Conservation (phyloP, 2,797 vertebrate genomes). For the Catostomus latipinnis region DNA sequence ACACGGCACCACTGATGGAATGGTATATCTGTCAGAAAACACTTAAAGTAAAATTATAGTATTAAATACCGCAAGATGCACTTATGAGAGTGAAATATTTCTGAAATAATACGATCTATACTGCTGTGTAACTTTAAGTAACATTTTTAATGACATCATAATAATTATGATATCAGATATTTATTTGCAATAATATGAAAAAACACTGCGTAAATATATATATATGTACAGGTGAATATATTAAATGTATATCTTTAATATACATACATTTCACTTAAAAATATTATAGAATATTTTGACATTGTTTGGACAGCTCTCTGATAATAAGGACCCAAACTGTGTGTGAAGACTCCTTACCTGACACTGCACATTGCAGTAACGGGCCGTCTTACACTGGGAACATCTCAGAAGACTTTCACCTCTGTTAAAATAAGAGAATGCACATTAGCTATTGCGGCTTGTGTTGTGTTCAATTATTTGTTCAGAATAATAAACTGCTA, state of each 20-base stretch:
- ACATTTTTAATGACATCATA: no score
- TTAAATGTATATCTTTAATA: no score
- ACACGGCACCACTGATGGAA: neutral
- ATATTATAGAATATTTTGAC: neutral
- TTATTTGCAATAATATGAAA: no score
- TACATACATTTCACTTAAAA: neutral
- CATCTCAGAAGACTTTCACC: constrained; percentile 84
- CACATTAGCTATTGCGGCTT: neutral
- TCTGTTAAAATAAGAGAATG: constrained; percentile 72
- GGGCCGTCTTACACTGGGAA: constrained; percentile 90
- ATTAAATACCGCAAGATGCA: no score
- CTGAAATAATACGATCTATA: no score
- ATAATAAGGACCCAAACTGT: neutral
- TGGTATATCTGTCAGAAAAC: neutral
- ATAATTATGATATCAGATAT: no score
- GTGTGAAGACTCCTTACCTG: constrained; percentile 82
- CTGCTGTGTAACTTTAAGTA: no score
- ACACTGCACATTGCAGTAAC: constrained; percentile 87
- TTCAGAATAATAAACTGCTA: no score
- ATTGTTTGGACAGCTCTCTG: neutral
- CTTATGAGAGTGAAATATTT: no score
- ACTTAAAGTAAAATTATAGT: neutral
- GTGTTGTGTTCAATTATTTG: no score
- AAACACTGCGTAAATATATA: no score
- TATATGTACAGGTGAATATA: no score